Percentiles rank a stretch among this genome's conserved stretches.
Evolutionary conservation across 2,797 vertebrate species (phyloP).

Genomic region (Staurois parvus): DNA sequence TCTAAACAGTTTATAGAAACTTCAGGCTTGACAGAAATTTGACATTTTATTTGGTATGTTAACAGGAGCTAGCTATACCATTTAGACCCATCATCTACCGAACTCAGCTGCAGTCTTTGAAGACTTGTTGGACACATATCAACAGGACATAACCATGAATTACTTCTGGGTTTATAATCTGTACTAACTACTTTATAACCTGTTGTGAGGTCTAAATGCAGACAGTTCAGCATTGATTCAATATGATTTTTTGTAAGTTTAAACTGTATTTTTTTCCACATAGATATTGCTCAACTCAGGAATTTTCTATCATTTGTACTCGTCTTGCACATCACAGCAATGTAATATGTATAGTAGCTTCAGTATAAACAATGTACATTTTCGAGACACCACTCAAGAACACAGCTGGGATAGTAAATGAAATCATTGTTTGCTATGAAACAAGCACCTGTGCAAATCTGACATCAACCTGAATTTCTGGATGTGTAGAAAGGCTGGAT

Average conservation of each 20-base stretch:
- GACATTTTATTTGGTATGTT: conserved; percentile 84
- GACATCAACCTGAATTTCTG: conserved; percentile 27
- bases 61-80: conserved; percentile 73
- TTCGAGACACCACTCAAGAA: background rate
- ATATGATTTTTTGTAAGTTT: background rate
- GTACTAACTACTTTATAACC: conserved; percentile 17
- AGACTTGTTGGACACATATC: background rate
- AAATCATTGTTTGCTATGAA: conserved; percentile 19
- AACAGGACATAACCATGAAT: conserved; percentile 2
- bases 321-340: background rate
- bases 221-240: background rate
- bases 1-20: conserved; percentile 83
- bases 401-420: conserved; percentile 36
- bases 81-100: conserved; percentile 62
- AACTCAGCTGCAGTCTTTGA: conserved; percentile 9
- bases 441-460: conserved; percentile 46
- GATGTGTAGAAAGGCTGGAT: background rate
- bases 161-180: background rate
- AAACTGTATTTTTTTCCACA: background rate
- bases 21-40: conserved; percentile 74
- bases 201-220: background rate
- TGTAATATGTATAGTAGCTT: background rate
- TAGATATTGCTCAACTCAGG: background rate
- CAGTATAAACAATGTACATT: conserved; percentile 4
- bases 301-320: background rate